These are phyloP conservation scores for Spilosoma lubricipeda DNA, from an alignment of 2,888 invertebrate species.

Conservation along the genomic window DNA sequence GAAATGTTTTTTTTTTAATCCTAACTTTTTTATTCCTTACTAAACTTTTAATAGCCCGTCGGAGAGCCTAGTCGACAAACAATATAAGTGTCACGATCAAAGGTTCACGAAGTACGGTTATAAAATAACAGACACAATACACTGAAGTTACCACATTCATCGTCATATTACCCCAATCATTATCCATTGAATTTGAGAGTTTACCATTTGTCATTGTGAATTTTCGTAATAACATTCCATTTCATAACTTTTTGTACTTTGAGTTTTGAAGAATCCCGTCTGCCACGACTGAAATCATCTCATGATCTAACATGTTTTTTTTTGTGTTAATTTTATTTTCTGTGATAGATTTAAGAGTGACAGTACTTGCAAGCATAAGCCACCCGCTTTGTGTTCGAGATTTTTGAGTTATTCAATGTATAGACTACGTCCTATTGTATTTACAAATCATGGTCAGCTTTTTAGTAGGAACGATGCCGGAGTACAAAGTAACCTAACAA, in stretches of 20 bases:
- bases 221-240: constrained; percentile 53
- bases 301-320: constrained; percentile 72
- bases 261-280: constrained; percentile 63
- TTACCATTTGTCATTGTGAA: constrained; percentile 49
- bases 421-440: not conserved
- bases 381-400: constrained; percentile 22
- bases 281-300: constrained; percentile 70
- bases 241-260: constrained; percentile 61
- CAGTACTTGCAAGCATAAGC: constrained; percentile 72
- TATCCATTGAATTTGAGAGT: constrained; percentile 45
- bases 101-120: constrained; percentile 52
- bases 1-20: constrained; percentile 51
- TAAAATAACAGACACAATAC: constrained; percentile 74
- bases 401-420: not conserved
- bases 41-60: constrained; percentile 29
- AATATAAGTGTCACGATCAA: constrained; percentile 30
- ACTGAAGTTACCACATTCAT: constrained; percentile 72
- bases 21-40: constrained; percentile 28
- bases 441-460: not conserved
- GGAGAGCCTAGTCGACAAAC: constrained; percentile 40
- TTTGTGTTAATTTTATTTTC: constrained; percentile 76
- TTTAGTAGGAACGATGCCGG: not conserved
- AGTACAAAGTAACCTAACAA: not conserved
- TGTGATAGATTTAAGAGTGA: constrained; percentile 75
- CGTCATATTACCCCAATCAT: constrained; percentile 66